phyloP scores from a whole-genome alignment of 2,113 vertebrate genomes.

The Paratilapia polleni region DNA sequence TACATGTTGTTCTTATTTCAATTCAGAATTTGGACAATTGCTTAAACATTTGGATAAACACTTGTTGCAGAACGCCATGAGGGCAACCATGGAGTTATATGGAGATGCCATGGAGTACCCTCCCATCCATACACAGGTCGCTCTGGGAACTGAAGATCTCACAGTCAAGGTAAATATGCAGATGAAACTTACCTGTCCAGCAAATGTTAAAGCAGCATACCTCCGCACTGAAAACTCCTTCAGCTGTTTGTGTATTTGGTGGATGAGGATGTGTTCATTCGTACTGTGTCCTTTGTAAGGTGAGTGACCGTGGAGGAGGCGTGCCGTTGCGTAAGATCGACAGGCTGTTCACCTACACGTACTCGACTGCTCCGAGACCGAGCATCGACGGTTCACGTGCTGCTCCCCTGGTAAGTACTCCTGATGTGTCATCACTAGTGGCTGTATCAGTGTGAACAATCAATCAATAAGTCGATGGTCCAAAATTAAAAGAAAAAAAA shows the following conservation, averaged over 20 bases:
- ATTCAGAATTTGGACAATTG: not conserved
- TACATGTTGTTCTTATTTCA: not conserved
- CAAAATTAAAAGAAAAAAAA: not conserved
- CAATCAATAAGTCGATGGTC: not conserved
- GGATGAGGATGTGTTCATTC: not conserved
- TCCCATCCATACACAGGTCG: conserved; percentile 85
- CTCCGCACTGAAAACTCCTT: not conserved
- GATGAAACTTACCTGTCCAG: not conserved
- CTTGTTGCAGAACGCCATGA: conserved; percentile 92
- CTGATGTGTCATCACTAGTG: not conserved
- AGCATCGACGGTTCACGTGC: conserved; percentile 86
- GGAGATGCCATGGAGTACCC: conserved; percentile 88
- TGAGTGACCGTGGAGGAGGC: conserved; percentile 94
- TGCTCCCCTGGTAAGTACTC: conserved; percentile 86
- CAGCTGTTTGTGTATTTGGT: not conserved
- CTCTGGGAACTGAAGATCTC: conserved; percentile 90
- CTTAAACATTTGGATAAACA: not conserved
- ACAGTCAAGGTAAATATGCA: conserved; percentile 90
- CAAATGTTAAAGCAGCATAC: not conserved
- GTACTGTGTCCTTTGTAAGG: conserved; percentile 72
- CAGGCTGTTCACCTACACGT: conserved; percentile 95
- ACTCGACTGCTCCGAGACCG: conserved; percentile 94
- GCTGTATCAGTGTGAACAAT: not conserved
- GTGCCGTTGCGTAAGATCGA: conserved; percentile 96
- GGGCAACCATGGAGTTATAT: conserved; percentile 93